Evolutionary conservation across 2,888 invertebrate genomes (phyloP).

Genomic region (Brachypalpus laphriformis): DNA sequence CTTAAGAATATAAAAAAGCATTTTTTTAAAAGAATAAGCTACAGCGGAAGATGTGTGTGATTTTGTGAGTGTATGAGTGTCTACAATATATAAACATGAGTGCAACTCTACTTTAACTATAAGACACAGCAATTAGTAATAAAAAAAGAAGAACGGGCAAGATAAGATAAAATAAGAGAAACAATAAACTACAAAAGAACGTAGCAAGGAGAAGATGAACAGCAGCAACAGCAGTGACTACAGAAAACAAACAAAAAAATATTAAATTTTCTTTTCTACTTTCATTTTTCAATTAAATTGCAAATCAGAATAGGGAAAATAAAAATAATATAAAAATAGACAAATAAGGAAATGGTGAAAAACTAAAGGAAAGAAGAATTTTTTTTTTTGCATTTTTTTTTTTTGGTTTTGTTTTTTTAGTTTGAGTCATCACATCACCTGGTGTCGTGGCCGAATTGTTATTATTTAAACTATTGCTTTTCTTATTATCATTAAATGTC

Average conservation of each 20-base stretch:
- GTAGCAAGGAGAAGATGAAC: constrained; percentile 52
- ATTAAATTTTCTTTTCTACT: constrained; percentile 19
- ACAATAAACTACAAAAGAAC: constrained; percentile 32
- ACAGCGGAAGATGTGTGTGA: background rate
- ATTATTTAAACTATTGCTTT: constrained; percentile 83
- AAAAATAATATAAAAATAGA: background rate
- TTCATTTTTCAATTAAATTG: constrained; percentile 35
- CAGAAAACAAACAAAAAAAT: constrained; percentile 20
- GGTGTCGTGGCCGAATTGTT: constrained; percentile 83
- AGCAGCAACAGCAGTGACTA: constrained; percentile 52
- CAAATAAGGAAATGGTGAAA: constrained; percentile 16
- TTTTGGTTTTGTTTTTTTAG: constrained; percentile 49
- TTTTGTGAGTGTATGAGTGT: constrained; percentile 19
- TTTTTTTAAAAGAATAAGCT: background rate
- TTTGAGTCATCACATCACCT: constrained; percentile 78
- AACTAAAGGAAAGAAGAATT: constrained; percentile 43
- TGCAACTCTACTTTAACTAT: constrained; percentile 29
- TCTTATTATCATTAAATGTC: constrained; percentile 82
- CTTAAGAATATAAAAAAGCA: background rate
- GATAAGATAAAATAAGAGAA: constrained; percentile 52
- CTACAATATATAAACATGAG: background rate
- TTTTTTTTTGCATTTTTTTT: constrained; percentile 20
- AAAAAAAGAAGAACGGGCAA: constrained; percentile 4
- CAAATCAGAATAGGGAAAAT: constrained; percentile 17
- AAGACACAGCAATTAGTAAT: background rate